Base-by-base conservation (phyloP, 2,113 vertebrate species). In the Podarcis muralis region DNA sequence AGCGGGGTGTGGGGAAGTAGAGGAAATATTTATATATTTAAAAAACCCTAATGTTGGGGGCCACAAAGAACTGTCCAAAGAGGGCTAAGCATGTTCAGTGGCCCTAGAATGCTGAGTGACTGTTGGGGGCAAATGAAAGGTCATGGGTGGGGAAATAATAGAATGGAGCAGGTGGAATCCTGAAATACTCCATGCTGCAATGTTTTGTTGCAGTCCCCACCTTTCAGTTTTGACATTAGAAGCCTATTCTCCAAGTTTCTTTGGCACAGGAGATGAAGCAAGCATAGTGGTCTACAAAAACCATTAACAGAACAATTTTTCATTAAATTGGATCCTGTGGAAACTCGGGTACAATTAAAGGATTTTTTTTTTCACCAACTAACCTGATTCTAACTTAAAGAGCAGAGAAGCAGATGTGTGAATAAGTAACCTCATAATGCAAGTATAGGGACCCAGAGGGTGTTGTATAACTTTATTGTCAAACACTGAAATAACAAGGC, bases 401-500 rank as follows among this genome's bases (percentile, higher is more conserved):
- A 91, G 92, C 93, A 93, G 89, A 87, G 91, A 69, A 94, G 89
- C 94, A 57, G 18, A 91, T 90, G 48, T 89, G 90, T 3, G 27
- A 92, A 90, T 11, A 2, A 93, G 92, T 95, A 94, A 93, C 68
- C 86, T 90, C 82, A 25, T 92, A 95, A 93, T 91, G 91, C 92
- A 93, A 94, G 89, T 93, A 94, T 92, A 91, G 89, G 88, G 91
- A 96, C 91, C 95, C 92, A 94, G 83, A 88, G 93, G 95, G 93
- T 94, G 94, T 92, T 75, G 81, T 96, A 96, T 96, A 95, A 95
- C 92, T 96, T 96, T 94, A 95, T 87, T 94, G 90, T 95, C 88
- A 92, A 93, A 90, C 83, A 90, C 93, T 96, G 95, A 95, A 96
- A 96, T 93, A 96, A 96, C 93, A 95, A 0, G 0, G 72, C 81